Evolutionary conservation across 2,888 invertebrate species (phyloP), one percentile per base, ranked within the genome.

Genomic region (Ochropleura plecta): DNA sequence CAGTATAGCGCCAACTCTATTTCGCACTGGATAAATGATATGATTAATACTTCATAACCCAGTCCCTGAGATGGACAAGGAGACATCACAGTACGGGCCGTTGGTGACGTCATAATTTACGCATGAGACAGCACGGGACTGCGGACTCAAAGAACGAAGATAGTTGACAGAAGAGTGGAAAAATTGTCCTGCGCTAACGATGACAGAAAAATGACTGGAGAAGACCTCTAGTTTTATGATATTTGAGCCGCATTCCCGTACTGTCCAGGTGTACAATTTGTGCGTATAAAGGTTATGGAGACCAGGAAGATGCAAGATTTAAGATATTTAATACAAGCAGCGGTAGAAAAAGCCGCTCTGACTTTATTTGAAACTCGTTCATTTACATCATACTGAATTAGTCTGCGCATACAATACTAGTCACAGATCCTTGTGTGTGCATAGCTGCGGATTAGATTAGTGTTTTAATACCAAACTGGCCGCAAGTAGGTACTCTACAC

Each of bases 91-190:
- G 40, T 20, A 48, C 18, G 62, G 46, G 30, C 49, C 8, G 59
- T 49, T 63, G 59, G 59, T 55, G 67, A 80, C 55, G 80, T 83
- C 64, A 79, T 73, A 60, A 44, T 20, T 30, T 53, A 16, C n/a
- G 48, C 44, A 44, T 12, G 16, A 30, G n/a, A 49, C n/a, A 40
- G 40, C 12, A 1, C 62, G 48, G 20, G 82, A 64, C 7, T 57
- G 55, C 16, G 62, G 66, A 14, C 14, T 18, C 14, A 49, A 46
- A 30, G 4, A 20, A 48, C 42, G 44, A 46, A 5, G 14, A 16
- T 49, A 4, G 0, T 10, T 3, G 48, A 4, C 48, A 49, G 18
- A 53, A 0, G 53, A 51, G 10, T 12, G 14, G 6, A 14, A 30
- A 20, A 14, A 0, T 14, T 30, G 30, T 57, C 55, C 30, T 7